Base-by-base conservation (phyloP, 2,113 vertebrate genomes). In the Esox niger region DNA sequence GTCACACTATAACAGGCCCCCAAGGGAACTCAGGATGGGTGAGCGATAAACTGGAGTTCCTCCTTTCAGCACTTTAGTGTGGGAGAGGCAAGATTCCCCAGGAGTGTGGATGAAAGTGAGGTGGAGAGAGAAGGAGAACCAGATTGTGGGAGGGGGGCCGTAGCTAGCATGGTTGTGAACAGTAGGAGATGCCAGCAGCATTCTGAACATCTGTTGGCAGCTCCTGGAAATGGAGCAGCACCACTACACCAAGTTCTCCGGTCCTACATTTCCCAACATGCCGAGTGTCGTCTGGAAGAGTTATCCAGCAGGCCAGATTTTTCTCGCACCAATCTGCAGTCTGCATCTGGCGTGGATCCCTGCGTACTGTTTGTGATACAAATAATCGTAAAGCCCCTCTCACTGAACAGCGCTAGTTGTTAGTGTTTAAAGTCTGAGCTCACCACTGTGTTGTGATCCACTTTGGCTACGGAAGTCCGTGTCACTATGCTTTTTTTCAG, bases 1-100 rank as follows among this genome's bases (percentile, higher is more conserved):
- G 68, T 74, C 75, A 77, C 73, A 73, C 73, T 70, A 78, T 88
- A 88, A 87, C 84, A 84, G 78, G 78, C 81, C 82, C 82, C 54
- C 6, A 23, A 71, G 75, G 79, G 80, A 70, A 54, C 26, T 20
- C 62, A 32, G 46, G 38, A 46, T 29, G 67, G 73, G 15, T 54
- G 66, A 56, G 10, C 70, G 69, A 81, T 85, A 78, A 84, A 79
- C 69, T 66, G 62, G 66, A 77, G 54, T 73, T 74, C 70, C 62
- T 68, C 31, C 68, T 68, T 75, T 66, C 66, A 73, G 29, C 47
- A 38, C 73, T 75, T 78, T 71, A 76, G 46, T 31, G 8, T 10
- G 68, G 29, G 55, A 47, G 58, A 32, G 3, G 26, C 59, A 31
- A 26, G 46, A 29, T 35, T 20, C 30, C 6, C 8, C 26, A 38